Percentiles rank a stretch among this genome's conserved stretches.
Evolutionary conservation across 92 coral and sea anemone genomes (phyloP).

Genomic region (Montipora capitata): DNA sequence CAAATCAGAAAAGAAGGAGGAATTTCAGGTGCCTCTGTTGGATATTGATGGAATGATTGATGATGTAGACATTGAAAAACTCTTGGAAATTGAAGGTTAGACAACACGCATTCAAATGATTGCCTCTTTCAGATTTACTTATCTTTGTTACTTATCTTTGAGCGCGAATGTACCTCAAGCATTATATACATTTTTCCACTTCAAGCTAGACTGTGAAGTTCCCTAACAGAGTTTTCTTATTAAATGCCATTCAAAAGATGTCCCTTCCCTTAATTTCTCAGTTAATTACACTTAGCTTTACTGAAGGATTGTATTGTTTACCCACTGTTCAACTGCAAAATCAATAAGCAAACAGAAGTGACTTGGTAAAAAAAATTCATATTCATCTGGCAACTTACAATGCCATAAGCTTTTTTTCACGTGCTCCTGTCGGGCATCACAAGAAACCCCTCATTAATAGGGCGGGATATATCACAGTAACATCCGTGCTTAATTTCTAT

Average conservation of each 20-base stretch:
- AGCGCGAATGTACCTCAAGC: no score
- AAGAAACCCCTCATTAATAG: no score
- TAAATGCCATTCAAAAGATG: no score
- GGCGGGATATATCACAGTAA: no score
- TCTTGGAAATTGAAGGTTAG: constrained; percentile 64
- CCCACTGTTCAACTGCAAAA: neutral
- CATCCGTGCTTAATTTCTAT: no score
- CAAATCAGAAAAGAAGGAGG: constrained; percentile 16
- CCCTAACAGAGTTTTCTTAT: no score
- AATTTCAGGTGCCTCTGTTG: constrained; percentile 14
- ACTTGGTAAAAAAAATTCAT: neutral
- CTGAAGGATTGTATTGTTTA: neutral
- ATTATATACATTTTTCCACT: no score
- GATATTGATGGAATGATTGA: constrained; percentile 56
- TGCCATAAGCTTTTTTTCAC: neutral
- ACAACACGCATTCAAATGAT: neutral
- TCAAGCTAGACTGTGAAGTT: no score
- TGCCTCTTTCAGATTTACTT: neutral
- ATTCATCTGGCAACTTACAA: constrained; percentile 15
- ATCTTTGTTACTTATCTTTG: neutral
- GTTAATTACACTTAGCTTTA: neutral
- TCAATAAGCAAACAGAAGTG: neutral
- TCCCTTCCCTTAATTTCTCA: no score
- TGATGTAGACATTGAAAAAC: constrained; percentile 59
- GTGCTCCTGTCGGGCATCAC: neutral